phyloP scores from a whole-genome alignment of 2,797 vertebrate genomes.

The Garrulus glandarius region DNA sequence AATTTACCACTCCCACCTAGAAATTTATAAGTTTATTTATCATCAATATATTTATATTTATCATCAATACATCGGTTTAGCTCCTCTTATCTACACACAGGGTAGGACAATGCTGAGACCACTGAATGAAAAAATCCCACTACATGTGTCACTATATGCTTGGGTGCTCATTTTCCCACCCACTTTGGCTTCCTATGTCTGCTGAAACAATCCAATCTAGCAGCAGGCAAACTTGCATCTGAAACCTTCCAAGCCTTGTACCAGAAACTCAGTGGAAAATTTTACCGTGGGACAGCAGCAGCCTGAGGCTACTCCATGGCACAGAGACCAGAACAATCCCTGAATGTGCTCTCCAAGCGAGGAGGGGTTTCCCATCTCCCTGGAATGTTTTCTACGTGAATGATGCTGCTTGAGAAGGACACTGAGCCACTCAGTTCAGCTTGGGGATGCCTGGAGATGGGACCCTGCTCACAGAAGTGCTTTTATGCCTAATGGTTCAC shows the following conservation, averaged over 20 bases:
- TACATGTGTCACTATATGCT: not conserved
- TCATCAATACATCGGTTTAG: not conserved
- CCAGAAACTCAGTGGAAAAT: slow-evolving; percentile 3
- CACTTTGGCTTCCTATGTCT: fast-evolving
- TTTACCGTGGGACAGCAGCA: not conserved
- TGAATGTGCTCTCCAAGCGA: not conserved
- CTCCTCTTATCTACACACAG: not conserved
- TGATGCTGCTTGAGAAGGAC: not conserved
- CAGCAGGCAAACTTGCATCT: not conserved
- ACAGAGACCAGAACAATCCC: slow-evolving; percentile 15
- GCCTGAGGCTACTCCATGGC: not conserved
- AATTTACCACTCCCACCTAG: not conserved
- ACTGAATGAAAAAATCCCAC: not conserved
- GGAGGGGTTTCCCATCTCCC: not conserved
- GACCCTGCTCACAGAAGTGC: slow-evolving; percentile 25
- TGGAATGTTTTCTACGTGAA: slow-evolving; percentile 36
- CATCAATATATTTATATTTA: not conserved
- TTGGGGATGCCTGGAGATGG: not conserved
- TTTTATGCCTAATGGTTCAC: not conserved
- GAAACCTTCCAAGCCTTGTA: not conserved
- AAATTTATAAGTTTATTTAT: not conserved
- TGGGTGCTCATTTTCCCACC: fast-evolving
- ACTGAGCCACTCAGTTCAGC: not conserved
- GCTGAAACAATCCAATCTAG: not conserved
- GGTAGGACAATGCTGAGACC: not conserved